Evolutionary conservation across 2,113 vertebrate species (phyloP), one percentile per base, ranked within the genome.

Genomic region (Carlito syrichta): DNA sequence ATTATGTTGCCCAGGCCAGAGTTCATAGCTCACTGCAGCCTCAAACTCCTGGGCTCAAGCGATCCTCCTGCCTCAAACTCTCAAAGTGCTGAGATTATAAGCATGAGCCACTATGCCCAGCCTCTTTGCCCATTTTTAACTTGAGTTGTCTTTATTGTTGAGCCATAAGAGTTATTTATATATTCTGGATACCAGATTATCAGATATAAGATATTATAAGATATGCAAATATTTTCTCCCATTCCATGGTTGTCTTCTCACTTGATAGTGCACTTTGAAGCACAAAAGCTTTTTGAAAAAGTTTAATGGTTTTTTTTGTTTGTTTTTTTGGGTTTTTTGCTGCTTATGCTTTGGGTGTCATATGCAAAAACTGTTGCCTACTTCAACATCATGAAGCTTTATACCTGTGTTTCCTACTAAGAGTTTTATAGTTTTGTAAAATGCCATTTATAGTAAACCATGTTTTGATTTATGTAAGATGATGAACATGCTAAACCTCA

Each of bases 361-460:
- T 79, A 79, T 79, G 54, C 86, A 86, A 81, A 83, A 96, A 91
- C 23, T 25, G 40, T 77, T 86, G 12, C 60, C 60, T 86, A 56
- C 40, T 91, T 35, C 9, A 56, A 40, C 22, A 8, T 86, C 48
- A 68, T 76, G 40, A 97, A 97, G 20, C 69, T 58, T 79, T 50
- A 83, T 1, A 69, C 45, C 43, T 86, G 43, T 38, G 48, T 63
- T 86, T 81, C 66, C 58, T 73, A 30, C 35, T 85, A 89, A 79
- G 56, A 91, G 35, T 81, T 89, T 84, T 76, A 89, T 32, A 94
- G 12, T 76, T 92, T 88, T 91, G 9, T 79, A 79, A 74, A 86
- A 83, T 71, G 20, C 3, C 60, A 76, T 62, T 77, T 66, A 58
- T 71, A 81, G 81, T 82, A 94, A 87, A 81, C 60, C 35, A 43